Conservation (phyloP, 2,888 invertebrate species). For the Himalopsyche tibetana region DNA sequence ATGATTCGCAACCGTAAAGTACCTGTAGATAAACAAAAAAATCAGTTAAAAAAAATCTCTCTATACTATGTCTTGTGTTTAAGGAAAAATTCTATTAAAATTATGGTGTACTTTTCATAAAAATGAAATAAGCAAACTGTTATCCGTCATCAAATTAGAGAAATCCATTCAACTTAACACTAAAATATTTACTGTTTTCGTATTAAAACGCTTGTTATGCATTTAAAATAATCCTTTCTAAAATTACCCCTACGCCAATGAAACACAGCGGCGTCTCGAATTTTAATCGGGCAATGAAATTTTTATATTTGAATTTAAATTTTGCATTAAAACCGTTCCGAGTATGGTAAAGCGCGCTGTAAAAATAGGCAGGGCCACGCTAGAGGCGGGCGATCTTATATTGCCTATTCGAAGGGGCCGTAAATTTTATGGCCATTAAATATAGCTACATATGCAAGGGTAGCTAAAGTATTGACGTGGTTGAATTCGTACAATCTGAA, state of each 20-base stretch:
- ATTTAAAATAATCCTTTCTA: too few species aligned
- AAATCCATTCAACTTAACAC: too few species aligned
- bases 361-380: constrained; percentile 49
- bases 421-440: constrained; percentile 57
- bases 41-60: too few species aligned
- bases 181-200: too few species aligned
- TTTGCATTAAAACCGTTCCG: constrained; percentile 54
- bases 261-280: constrained; percentile 35
- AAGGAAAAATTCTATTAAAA: too few species aligned
- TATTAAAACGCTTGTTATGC: too few species aligned
- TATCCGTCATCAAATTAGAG: too few species aligned
- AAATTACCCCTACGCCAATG: not conserved
- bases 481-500: constrained; percentile 1
- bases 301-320: constrained; percentile 53
- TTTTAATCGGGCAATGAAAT: constrained; percentile 38
- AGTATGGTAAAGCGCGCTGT: constrained; percentile 49
- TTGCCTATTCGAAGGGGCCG: constrained; percentile 55
- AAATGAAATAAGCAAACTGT: too few species aligned
- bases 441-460: constrained; percentile 49
- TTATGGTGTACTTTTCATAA: too few species aligned
- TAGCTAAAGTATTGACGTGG: constrained; percentile 24
- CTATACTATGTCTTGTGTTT: too few species aligned
- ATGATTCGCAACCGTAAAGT: too few species aligned
- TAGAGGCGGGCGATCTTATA: constrained; percentile 47
- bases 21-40: too few species aligned